These are phyloP conservation scores for Volucella zonaria DNA, from an alignment of 2,888 invertebrate species.

Conservation along the genomic window DNA sequence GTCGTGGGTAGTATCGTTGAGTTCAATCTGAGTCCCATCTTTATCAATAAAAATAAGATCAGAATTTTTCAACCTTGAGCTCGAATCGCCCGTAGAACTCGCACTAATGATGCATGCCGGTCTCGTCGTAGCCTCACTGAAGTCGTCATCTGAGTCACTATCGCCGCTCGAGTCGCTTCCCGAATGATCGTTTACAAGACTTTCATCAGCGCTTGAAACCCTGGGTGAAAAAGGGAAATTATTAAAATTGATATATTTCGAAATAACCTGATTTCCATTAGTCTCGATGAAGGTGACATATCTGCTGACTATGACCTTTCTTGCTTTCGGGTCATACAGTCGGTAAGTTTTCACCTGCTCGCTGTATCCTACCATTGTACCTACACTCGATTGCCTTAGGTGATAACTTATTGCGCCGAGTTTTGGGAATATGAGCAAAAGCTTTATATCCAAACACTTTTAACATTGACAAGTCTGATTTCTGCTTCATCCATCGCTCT, in stretches of 20 bases:
- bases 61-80: no score
- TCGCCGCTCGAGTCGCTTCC: no score
- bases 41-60: no score
- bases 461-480: conserved; percentile 32
- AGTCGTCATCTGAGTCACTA: no score
- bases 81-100: no score
- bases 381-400: conserved; percentile 15
- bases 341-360: conserved; percentile 1
- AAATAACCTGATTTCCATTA: background rate
- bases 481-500: conserved; percentile 36
- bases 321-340: background rate
- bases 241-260: background rate
- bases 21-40: no score
- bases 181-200: background rate
- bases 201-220: background rate
- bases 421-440: conserved; percentile 14
- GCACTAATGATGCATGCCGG: no score
- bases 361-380: conserved; percentile 20
- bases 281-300: conserved; percentile 59
- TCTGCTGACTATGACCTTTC: conserved; percentile 34
- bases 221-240: background rate
- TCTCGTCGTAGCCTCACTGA: no score
- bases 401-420: conserved; percentile 13
- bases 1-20: no score
- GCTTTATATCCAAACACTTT: conserved; percentile 55